Percentiles rank a stretch among this genome's conserved stretches.
Evolutionary conservation across 2,113 vertebrate species (phyloP).

Genomic region (Gymnocephalus cernua): DNA sequence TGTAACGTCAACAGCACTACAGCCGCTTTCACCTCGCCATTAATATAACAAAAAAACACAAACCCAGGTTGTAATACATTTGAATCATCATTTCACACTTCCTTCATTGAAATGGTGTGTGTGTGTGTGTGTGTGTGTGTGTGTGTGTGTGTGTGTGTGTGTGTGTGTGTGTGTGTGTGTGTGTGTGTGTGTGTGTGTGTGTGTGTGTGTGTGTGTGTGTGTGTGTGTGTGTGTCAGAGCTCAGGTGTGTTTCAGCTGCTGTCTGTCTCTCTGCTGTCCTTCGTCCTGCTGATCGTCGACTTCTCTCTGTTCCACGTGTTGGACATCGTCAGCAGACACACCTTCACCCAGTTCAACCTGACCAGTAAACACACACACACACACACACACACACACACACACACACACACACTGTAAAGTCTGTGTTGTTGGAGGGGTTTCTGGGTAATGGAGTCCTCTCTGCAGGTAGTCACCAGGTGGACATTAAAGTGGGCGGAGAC

Average conservation of each 20-base stretch:
- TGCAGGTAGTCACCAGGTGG: constrained; percentile 87
- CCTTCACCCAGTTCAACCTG: constrained; percentile 86
- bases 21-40: no score
- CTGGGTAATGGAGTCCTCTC: constrained; percentile 36
- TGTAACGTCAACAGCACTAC: no score
- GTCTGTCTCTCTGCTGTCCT: constrained; percentile 76
- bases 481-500: constrained; percentile 85
- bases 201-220: constrained; percentile 36
- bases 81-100: no score
- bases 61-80: no score
- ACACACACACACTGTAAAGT: not conserved
- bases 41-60: no score
- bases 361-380: constrained; percentile 75
- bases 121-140: no score
- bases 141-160: no score
- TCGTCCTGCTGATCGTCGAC: constrained; percentile 83
- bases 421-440: not conserved
- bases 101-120: no score
- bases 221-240: constrained; percentile 31
- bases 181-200: constrained; percentile 24
- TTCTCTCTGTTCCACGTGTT: constrained; percentile 84
- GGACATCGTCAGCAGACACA: constrained; percentile 86
- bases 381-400: constrained; percentile 25
- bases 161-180: constrained; percentile 14
- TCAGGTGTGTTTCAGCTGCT: constrained; percentile 82